phyloP scores from a whole-genome alignment of 2,113 vertebrate species.

The Brachyhypopomus occidentalis region DNA sequence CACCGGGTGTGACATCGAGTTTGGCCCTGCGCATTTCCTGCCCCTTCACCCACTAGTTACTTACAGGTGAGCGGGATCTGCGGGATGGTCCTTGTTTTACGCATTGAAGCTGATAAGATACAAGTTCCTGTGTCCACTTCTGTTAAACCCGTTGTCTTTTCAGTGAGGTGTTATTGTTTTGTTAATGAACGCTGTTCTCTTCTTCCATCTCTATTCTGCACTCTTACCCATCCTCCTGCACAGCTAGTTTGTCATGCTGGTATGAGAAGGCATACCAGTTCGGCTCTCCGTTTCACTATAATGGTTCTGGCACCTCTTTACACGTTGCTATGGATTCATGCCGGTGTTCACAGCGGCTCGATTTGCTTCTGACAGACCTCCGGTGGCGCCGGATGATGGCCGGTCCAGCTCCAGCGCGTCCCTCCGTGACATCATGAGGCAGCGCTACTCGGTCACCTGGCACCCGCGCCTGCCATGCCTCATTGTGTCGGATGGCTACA shows the following conservation, averaged over 20 bases:
- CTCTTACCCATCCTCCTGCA: slow-evolving; percentile 53
- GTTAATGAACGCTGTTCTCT: slow-evolving; percentile 63
- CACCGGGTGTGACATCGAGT: slow-evolving; percentile 88
- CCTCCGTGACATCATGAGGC: slow-evolving; percentile 80
- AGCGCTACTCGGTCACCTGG: slow-evolving; percentile 88
- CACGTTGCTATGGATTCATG: slow-evolving; percentile 16
- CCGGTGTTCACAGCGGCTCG: no score
- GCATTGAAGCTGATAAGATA: neutral
- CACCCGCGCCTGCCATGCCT: slow-evolving; percentile 86
- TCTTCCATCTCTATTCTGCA: slow-evolving; percentile 71
- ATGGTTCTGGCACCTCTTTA: neutral
- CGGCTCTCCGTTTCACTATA: neutral
- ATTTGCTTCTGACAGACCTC: slow-evolving; percentile 69
- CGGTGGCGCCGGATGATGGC: slow-evolving; percentile 66
- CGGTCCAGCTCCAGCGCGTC: slow-evolving; percentile 84
- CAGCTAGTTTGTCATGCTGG: slow-evolving; percentile 49
- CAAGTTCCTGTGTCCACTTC: neutral
- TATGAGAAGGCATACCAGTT: neutral
- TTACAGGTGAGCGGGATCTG: slow-evolving; percentile 75
- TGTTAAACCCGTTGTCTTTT: slow-evolving; percentile 35
- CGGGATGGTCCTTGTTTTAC: neutral
- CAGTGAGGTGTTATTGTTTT: neutral
- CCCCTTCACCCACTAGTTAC: slow-evolving; percentile 92
- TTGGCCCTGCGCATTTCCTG: slow-evolving; percentile 93
- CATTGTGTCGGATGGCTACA: slow-evolving; percentile 93